These are phyloP conservation scores for Euproctis similis DNA, from an alignment of 2,888 invertebrate genomes.

Conservation along the genomic window DNA sequence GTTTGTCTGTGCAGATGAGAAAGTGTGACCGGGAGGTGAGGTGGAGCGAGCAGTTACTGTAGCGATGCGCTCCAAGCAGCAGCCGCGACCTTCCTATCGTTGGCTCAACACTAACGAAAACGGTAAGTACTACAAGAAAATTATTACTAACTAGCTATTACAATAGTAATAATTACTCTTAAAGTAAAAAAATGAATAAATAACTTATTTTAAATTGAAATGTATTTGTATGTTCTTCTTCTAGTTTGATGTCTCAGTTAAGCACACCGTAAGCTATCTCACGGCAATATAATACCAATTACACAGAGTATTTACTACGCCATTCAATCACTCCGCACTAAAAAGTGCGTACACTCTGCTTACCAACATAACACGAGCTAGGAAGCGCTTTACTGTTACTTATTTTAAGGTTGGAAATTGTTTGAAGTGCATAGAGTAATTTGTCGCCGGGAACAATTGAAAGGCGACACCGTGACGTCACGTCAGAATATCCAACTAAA, in stretches of 20 bases:
- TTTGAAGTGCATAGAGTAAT: slow-evolving; percentile 17
- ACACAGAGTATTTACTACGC: slow-evolving; percentile 27
- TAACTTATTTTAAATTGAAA: too few relatives aligned
- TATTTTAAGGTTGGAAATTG: slow-evolving; percentile 21
- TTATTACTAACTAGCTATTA: background rate
- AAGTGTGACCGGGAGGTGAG: slow-evolving; percentile 35
- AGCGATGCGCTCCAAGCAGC: slow-evolving; percentile 83
- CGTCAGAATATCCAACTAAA: slow-evolving; percentile 68
- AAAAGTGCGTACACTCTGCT: background rate
- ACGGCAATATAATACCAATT: slow-evolving; percentile 19
- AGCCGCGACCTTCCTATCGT: slow-evolving; percentile 81
- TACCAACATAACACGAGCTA: background rate
- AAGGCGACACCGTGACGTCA: slow-evolving; percentile 57
- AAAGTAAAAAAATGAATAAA: too few relatives aligned
- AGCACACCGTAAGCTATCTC: slow-evolving; percentile 8
- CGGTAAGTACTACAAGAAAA: slow-evolving; percentile 62
- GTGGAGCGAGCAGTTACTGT: slow-evolving; percentile 57
- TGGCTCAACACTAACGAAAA: slow-evolving; percentile 80
- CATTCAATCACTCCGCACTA: slow-evolving; percentile 25
- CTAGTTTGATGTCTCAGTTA: slow-evolving; percentile 16
- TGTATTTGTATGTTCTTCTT: too few relatives aligned
- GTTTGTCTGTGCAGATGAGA: slow-evolving; percentile 46
- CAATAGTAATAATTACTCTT: too few relatives aligned
- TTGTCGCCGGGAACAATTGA: slow-evolving; percentile 45
- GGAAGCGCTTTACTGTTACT: slow-evolving; percentile 3